Evolutionary conservation across 2,113 vertebrate genomes (phyloP).

Genomic region (Bubo scandiacus): DNA sequence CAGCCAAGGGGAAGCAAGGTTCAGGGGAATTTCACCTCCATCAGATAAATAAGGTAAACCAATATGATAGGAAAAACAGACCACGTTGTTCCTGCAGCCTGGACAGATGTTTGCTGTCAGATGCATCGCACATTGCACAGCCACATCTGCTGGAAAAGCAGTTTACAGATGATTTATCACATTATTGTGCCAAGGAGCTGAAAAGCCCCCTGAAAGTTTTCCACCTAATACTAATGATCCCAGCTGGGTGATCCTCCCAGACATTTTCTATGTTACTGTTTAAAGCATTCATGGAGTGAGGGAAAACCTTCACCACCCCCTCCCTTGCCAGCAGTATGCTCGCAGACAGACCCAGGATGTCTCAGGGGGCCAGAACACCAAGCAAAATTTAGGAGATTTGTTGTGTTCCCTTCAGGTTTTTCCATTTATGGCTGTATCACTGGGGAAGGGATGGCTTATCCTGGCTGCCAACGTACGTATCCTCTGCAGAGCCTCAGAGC

Average conservation of each 20-base stretch:
- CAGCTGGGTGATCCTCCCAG: background rate
- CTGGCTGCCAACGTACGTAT: rapidly evolving
- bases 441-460: background rate
- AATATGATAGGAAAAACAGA: background rate
- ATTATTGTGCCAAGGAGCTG: background rate
- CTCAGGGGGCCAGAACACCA: background rate
- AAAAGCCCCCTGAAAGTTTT: background rate
- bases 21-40: background rate
- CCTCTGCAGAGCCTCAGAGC: background rate
- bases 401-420: background rate
- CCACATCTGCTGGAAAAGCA: background rate
- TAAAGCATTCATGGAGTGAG: background rate
- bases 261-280: background rate
- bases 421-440: background rate
- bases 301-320: background rate
- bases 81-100: background rate
- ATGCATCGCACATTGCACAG: background rate
- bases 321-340: background rate
- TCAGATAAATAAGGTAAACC: background rate
- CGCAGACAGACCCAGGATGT: background rate
- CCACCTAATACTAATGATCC: background rate
- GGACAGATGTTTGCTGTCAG: background rate
- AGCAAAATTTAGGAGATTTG: background rate
- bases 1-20: background rate
- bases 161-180: background rate